Evolutionary conservation across 2,888 invertebrate species (phyloP), one percentile per base, ranked within the genome.

Genomic region (Hypena proboscidalis): DNA sequence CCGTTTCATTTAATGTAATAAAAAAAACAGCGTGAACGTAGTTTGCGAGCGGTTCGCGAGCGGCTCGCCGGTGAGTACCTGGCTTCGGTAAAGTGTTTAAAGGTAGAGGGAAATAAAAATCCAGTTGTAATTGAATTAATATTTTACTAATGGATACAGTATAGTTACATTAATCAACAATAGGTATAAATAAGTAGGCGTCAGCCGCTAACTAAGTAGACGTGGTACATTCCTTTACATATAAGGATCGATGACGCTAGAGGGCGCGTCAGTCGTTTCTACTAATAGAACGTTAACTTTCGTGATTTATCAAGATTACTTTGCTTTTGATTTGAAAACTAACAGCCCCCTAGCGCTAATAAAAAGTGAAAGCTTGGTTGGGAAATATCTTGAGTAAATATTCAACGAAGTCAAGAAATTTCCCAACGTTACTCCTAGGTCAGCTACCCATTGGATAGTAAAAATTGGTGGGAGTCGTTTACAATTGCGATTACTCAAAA

Each of bases 61-160:
- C n/a, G n/a, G n/a, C n/a, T n/a, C n/a, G n/a, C n/a, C n/a, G n/a
- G n/a, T n/a, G 0, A 7, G 4, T 8, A n/a, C 2, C 7, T 22
- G 5, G 1, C 1, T n/a, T 9, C 2, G 23, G 13, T 14, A 13
- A 23, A n/a, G n/a, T n/a, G n/a, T n/a, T n/a, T n/a, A n/a, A n/a
- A 10, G 10, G 19, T 5, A 4, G 7, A 29, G 4, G 8, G 14
- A 34, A 39, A 58, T 54, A 17, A 60, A 70, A 76, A 70, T 40
- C 49, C 34, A 32, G 2, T 11, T 34, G 19, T 64, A 64, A 65
- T 73, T 66, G 69, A 67, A 65, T 78, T 74, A 72, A 82, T 85
- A 84, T 86, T 89, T 89, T 82, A 85, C 87, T 90, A 89, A 86
- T 85, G 82, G 81, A 81, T 88, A 88, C 82, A 86, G 74, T 79